Percentiles rank a stretch among this genome's conserved stretches.
These are phyloP conservation scores for Glaucidium brasilianum DNA, from an alignment of 2,113 vertebrate genomes.

Conservation along the genomic window DNA sequence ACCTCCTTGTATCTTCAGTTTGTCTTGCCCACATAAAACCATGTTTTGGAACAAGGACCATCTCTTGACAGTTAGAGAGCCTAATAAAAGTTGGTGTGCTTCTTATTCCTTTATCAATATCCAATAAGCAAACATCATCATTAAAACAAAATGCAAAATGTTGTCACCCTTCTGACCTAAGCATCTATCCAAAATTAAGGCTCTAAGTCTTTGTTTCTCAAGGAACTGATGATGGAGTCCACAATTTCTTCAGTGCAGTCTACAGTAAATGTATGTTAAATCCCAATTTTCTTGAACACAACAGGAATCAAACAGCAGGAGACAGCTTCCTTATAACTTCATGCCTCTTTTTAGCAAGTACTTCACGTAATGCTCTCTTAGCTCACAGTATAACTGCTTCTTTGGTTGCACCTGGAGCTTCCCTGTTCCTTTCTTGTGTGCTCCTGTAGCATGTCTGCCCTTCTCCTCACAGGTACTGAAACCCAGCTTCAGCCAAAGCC, in stretches of 20 bases:
- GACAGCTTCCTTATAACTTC: not conserved
- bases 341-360: not conserved
- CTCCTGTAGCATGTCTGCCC: not conserved
- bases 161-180: not conserved
- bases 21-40: not conserved
- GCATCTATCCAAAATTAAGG: not conserved
- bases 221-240: not conserved
- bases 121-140: not conserved
- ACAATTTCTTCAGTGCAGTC: not conserved
- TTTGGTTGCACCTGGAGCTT: not conserved
- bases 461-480: not conserved
- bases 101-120: not conserved
- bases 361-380: not conserved
- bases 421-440: not conserved
- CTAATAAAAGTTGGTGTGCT: not conserved
- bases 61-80: not conserved
- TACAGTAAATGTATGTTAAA: constrained; percentile 4
- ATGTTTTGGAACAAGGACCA: not conserved
- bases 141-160: not conserved
- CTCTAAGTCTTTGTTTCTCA: not conserved
- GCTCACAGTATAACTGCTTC: not conserved
- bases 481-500: not conserved
- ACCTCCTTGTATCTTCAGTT: not conserved
- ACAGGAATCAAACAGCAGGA: not conserved
- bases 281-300: not conserved